Conservation (phyloP, 1,140 invertebrate genomes). For the Musca vetustissima region DNA sequence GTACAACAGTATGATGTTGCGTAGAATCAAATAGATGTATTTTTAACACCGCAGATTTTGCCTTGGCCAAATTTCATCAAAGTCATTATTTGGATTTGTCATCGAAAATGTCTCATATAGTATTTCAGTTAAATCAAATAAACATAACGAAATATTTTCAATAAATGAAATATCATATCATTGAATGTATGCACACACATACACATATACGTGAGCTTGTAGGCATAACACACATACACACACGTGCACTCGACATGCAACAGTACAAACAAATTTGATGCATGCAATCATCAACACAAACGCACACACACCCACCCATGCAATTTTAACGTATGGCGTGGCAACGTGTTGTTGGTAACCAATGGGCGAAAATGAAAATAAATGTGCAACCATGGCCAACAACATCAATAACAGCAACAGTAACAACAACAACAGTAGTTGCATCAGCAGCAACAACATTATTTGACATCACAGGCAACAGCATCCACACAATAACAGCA, state of each 20-base stretch:
- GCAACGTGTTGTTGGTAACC: slow-evolving; percentile 2
- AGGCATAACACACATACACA: neutral
- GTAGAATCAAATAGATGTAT: too few relatives aligned
- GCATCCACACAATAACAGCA: neutral
- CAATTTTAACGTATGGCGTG: slow-evolving; percentile 10
- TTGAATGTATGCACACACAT: slow-evolving; percentile 6
- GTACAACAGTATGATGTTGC: too few relatives aligned
- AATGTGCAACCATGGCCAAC: slow-evolving; percentile 27
- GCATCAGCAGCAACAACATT: slow-evolving; percentile 13
- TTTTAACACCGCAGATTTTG: too few relatives aligned
- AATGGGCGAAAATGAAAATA: slow-evolving; percentile 12
- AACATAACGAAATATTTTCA: slow-evolving; percentile 14
- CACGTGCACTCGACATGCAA: neutral
- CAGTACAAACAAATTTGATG: neutral
- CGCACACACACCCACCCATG: neutral
- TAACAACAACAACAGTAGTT: neutral
- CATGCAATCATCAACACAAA: neutral
- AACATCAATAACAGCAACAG: neutral
- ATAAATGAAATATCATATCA: slow-evolving; percentile 24
- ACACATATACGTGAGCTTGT: neutral
- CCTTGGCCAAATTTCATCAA: too few relatives aligned
- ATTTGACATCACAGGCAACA: slow-evolving; percentile 19
- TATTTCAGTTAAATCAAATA: too few relatives aligned
- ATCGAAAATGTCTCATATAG: too few relatives aligned
- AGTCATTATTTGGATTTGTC: too few relatives aligned